These are phyloP conservation scores for Drosophila bocqueti DNA, from an alignment of 1,140 invertebrate genomes.

Conservation along the genomic window DNA sequence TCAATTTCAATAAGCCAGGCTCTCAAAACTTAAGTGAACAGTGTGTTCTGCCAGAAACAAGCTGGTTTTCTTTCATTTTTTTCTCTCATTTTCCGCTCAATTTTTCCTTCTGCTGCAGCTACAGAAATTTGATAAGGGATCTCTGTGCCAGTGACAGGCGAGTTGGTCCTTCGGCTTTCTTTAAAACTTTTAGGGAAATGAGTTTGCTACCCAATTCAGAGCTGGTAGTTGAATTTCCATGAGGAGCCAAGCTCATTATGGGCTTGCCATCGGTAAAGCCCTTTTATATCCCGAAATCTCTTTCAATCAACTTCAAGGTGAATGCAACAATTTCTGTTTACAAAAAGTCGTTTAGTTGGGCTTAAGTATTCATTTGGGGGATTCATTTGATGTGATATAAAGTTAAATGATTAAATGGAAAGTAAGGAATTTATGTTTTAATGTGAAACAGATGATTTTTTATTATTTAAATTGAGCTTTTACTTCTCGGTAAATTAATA, in stretches of 20 bases:
- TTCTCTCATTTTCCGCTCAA: conserved; percentile 3
- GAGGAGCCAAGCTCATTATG: conserved; percentile 9
- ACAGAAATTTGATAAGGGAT: conserved; percentile 40
- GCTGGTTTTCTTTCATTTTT: neutral
- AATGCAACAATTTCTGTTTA: conserved; percentile 9
- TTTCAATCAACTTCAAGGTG: conserved; percentile 21
- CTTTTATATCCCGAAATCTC: conserved; percentile 6
- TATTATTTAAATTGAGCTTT: neutral
- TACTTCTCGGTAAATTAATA: neutral
- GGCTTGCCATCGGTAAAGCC: neutral
- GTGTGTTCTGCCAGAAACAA: conserved; percentile 19
- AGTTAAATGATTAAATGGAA: neutral
- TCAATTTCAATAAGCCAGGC: conserved; percentile 63
- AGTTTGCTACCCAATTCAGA: conserved; percentile 10
- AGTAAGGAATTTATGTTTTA: neutral
- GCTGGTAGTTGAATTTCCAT: conserved; percentile 15
- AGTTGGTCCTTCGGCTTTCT: conserved; percentile 1
- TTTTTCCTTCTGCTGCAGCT: conserved; percentile 30
- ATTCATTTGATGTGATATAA: neutral
- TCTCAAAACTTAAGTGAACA: conserved; percentile 43
- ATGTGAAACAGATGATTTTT: neutral
- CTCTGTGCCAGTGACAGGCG: conserved; percentile 31
- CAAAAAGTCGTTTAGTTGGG: conserved; percentile 8
- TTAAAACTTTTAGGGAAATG: conserved; percentile 28
- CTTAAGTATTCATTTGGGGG: conserved; percentile 4